Percentiles rank a stretch among this genome's conserved stretches.
phyloP scores from a whole-genome alignment of 2,113 vertebrate genomes.

The Hypomesus transpacificus region DNA sequence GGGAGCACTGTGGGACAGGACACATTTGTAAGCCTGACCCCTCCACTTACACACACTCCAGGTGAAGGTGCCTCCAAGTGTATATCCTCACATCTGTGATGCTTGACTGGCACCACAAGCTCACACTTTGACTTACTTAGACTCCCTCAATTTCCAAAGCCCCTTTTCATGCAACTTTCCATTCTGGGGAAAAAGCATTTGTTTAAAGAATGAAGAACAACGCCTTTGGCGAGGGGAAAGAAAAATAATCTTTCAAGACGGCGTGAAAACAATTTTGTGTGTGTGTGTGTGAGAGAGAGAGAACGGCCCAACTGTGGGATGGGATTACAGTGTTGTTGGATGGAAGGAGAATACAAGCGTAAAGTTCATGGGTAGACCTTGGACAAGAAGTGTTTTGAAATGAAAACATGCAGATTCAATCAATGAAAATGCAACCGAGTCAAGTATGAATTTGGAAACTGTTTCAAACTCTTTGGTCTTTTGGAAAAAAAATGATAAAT shows the following conservation, averaged over 20 bases:
- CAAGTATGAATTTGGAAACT: background rate
- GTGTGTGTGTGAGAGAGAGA: background rate
- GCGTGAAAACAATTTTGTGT: conserved; percentile 26
- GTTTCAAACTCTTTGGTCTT: background rate
- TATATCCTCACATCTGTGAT: background rate
- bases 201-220: conserved; percentile 49
- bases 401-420: conserved; percentile 48
- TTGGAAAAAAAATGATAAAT: conserved; percentile 15
- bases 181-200: conserved; percentile 21
- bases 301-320: background rate
- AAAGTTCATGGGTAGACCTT: conserved; percentile 21
- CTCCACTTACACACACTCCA: conserved; percentile 9
- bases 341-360: conserved; percentile 13
- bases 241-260: conserved; percentile 24
- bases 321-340: conserved; percentile 31
- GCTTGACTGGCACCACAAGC: conserved; percentile 9
- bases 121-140: conserved; percentile 5
- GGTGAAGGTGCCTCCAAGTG: background rate
- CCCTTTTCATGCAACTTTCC: conserved; percentile 35
- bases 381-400: conserved; percentile 19
- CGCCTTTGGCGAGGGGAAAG: conserved; percentile 29
- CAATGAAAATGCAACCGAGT: conserved; percentile 34
- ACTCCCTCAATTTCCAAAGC: conserved; percentile 28
- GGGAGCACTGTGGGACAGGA: conserved; percentile 19
- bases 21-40: background rate